These are phyloP conservation scores for Boloria selene DNA, from an alignment of 2,888 invertebrate species.

Conservation along the genomic window DNA sequence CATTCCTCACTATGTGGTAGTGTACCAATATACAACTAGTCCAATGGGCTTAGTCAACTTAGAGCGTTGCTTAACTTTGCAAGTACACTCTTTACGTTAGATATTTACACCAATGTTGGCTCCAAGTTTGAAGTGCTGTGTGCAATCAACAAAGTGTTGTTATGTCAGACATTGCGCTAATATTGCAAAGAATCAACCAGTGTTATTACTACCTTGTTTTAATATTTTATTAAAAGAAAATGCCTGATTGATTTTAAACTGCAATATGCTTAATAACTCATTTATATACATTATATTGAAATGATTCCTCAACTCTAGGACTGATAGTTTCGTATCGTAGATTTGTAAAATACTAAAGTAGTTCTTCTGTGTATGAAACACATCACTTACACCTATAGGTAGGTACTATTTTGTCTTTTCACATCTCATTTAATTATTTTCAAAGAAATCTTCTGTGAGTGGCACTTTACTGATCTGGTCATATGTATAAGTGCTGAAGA, in stretches of 20 bases:
- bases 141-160: conserved; percentile 29
- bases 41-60: neutral
- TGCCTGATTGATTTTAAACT: neutral
- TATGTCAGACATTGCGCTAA: conserved; percentile 32
- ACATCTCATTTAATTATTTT: conserved; percentile 48
- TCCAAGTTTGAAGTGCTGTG: conserved; percentile 9
- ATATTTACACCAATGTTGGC: conserved; percentile 8
- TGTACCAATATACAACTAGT: neutral
- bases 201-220: conserved; percentile 2
- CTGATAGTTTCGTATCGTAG: too few relatives aligned
- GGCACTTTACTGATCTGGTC: conserved; percentile 71
- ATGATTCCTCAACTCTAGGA: too few relatives aligned
- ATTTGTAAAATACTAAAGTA: too few relatives aligned
- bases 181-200: conserved; percentile 22
- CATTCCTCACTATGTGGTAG: neutral
- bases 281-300: too few relatives aligned
- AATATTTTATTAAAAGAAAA: neutral
- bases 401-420: neutral
- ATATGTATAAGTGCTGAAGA: conserved; percentile 73
- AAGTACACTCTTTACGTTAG: neutral
- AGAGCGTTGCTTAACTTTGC: neutral
- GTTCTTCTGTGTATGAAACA: too few relatives aligned
- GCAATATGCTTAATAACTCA: too few relatives aligned
- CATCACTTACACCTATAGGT: neutral
- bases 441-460: conserved; percentile 71